phyloP scores from a whole-genome alignment of 2,888 invertebrate genomes.

The Neria commutata region DNA sequence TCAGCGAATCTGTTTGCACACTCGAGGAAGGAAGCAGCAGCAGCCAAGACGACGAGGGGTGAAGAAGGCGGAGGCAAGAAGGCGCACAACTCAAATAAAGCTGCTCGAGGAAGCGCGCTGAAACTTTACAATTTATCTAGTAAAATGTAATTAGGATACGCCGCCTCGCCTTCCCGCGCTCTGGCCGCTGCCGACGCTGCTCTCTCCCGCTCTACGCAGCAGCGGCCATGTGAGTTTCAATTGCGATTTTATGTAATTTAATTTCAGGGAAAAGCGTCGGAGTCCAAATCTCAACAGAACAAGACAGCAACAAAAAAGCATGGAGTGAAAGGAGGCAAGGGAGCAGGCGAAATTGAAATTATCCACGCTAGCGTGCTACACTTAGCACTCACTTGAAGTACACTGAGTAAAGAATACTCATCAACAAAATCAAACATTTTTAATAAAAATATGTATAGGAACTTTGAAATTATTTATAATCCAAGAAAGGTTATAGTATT shows the following conservation, averaged over 20 bases:
- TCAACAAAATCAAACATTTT: too few relatives aligned
- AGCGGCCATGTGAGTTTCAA: slow-evolving; percentile 8
- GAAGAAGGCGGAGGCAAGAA: slow-evolving; percentile 10
- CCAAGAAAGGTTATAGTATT: too few relatives aligned
- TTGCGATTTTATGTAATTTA: slow-evolving; percentile 28
- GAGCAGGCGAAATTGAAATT: too few relatives aligned
- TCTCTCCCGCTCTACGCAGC: not conserved
- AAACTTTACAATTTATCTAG: slow-evolving; percentile 58
- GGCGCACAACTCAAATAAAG: slow-evolving; percentile 25
- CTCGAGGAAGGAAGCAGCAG: slow-evolving; percentile 33
- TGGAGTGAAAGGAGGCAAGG: too few relatives aligned
- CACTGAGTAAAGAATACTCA: too few relatives aligned
- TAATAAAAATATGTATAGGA: too few relatives aligned
- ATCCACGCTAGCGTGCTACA: too few relatives aligned
- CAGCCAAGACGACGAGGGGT: slow-evolving; percentile 19
- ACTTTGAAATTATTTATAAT: too few relatives aligned
- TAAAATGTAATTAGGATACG: slow-evolving; percentile 60
- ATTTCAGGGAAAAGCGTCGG: slow-evolving; percentile 11
- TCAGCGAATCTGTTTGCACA: slow-evolving; percentile 28
- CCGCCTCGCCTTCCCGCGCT: slow-evolving; percentile 36
- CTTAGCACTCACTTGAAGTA: too few relatives aligned
- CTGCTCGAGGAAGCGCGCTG: slow-evolving; percentile 39
- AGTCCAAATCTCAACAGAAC: not conserved
- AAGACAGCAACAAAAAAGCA: not conserved
- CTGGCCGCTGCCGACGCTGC: slow-evolving; percentile 2